Conservation (phyloP, 2,797 vertebrate species). For the Aphelocoma californica region DNA sequence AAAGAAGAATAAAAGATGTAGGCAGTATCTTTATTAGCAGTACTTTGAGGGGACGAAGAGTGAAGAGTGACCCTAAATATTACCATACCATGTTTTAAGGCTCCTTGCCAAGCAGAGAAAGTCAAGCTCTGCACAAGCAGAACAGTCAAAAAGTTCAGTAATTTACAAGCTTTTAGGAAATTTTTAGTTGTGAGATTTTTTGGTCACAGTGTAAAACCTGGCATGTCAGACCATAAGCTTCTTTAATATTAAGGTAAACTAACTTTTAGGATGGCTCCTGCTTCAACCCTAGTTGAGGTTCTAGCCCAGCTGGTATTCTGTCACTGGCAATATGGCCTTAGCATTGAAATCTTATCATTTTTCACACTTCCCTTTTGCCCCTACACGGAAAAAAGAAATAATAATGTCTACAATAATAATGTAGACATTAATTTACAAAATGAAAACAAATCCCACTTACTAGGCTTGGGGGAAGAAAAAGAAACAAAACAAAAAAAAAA, state of each 20-base stretch:
- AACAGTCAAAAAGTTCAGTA: background rate
- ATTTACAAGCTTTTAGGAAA: background rate
- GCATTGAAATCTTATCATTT: background rate
- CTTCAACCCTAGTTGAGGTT: background rate
- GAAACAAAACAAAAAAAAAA: no score
- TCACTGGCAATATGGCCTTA: background rate
- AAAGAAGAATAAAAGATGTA: background rate
- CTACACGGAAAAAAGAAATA: background rate
- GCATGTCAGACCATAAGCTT: background rate
- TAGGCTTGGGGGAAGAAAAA: no score
- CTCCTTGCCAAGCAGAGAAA: background rate
- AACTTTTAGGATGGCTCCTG: background rate
- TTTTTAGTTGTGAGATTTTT: background rate
- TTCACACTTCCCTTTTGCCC: background rate
- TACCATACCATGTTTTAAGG: background rate
- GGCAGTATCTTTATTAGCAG: background rate
- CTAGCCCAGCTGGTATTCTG: background rate
- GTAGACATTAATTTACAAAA: background rate
- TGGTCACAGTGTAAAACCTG: background rate
- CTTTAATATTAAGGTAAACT: background rate
- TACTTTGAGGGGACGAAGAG: background rate
- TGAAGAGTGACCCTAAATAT: background rate
- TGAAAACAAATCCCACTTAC: background rate
- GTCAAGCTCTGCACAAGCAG: background rate
- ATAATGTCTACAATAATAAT: background rate